A percentile compares a stretch with the other conserved stretches of the same genome.
These are phyloP conservation scores for Catostomus latipinnis DNA, from an alignment of 2,797 vertebrate species.

Conservation along the genomic window DNA sequence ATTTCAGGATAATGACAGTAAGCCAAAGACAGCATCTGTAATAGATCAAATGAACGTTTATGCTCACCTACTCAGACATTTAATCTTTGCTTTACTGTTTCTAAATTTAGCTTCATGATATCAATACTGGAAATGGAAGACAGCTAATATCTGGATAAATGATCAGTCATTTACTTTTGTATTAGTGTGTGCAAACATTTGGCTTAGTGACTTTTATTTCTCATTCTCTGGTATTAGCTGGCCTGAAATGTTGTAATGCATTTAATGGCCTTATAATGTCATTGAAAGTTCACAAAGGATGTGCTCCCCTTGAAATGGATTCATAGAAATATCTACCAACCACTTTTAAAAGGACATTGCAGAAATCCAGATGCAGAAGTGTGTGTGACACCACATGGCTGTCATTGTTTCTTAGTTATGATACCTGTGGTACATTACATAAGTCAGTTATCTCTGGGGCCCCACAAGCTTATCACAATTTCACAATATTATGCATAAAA, in stretches of 20 bases:
- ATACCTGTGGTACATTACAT: neutral
- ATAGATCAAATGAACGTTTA: neutral
- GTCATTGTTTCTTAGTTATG: neutral
- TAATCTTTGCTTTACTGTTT: neutral
- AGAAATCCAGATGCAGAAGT: slow-evolving; percentile 50
- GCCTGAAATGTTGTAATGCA: slow-evolving; percentile 22
- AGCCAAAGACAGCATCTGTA: slow-evolving; percentile 2
- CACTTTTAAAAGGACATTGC: slow-evolving; percentile 52
- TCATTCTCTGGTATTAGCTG: slow-evolving; percentile 34
- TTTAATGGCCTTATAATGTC: slow-evolving; percentile 22
- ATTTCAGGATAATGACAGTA: slow-evolving; percentile 5
- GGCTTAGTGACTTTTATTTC: slow-evolving; percentile 47
- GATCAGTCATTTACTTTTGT: neutral
- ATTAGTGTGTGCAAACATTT: slow-evolving; percentile 27
- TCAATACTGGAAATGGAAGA: neutral
- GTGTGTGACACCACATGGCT: slow-evolving; percentile 50
- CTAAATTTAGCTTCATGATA: neutral
- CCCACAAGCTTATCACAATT: slow-evolving; percentile 19
- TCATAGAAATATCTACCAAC: slow-evolving; percentile 3
- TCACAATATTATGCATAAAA: slow-evolving; percentile 14
- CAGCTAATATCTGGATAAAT: neutral
- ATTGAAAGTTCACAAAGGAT: slow-evolving; percentile 15
- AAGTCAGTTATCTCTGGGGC: neutral
- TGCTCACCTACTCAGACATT: neutral
- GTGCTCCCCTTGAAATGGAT: slow-evolving; percentile 9